Percentiles rank a stretch among this genome's conserved stretches.
These are phyloP conservation scores for Talpa occidentalis DNA, from an alignment of 2,113 vertebrate species.

Conservation along the genomic window DNA sequence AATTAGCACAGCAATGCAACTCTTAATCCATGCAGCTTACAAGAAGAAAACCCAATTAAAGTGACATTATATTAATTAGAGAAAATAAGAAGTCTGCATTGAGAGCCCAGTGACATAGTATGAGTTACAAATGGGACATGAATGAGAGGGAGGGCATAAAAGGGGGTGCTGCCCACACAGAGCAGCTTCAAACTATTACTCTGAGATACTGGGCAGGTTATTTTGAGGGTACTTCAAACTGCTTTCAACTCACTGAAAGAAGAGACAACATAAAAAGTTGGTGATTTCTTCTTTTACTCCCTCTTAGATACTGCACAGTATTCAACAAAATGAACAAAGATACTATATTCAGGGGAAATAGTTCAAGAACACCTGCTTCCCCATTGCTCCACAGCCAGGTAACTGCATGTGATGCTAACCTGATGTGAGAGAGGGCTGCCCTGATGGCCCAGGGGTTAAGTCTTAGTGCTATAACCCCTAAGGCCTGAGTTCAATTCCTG, in stretches of 20 bases:
- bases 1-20: constrained; percentile 69
- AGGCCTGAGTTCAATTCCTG: no score
- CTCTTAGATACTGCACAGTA: background rate
- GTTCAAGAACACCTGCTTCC: background rate
- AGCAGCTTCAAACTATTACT: background rate
- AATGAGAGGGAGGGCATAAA: background rate
- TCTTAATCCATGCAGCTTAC: constrained; percentile 67
- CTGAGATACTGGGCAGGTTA: background rate
- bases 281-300: background rate
- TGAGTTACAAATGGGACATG: background rate
- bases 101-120: background rate
- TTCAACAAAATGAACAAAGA: background rate
- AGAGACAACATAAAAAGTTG: background rate
- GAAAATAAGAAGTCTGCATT: constrained; percentile 38
- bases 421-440: background rate
- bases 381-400: rapidly evolving
- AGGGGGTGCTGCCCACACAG: background rate
- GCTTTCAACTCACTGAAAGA: background rate
- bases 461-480: no score
- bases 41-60: constrained; percentile 62
- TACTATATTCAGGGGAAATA: background rate
- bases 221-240: background rate
- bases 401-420: background rate
- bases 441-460: no score
- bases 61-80: constrained; percentile 63